These are phyloP conservation scores for Pachyseris speciosa DNA, from an alignment of 64 coral and sea anemone genomes.

Conservation along the genomic window DNA sequence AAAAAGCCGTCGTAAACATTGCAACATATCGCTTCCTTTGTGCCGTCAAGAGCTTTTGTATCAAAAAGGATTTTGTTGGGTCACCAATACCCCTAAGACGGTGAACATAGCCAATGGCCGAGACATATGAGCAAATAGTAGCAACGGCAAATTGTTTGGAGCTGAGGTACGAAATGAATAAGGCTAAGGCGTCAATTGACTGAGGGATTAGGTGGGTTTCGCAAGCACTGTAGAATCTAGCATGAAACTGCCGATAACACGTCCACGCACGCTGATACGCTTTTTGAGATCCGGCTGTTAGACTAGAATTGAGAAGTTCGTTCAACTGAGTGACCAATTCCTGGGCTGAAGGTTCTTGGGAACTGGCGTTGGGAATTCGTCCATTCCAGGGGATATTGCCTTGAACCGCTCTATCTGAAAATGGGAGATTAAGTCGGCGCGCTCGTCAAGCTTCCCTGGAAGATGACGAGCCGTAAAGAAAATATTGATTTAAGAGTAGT, in stretches of 20 bases:
- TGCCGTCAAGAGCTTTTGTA: background rate
- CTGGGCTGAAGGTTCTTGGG: slow-evolving; percentile 22
- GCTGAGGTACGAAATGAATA: slow-evolving; percentile 27
- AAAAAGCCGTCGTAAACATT: background rate
- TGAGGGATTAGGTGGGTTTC: background rate
- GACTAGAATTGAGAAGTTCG: slow-evolving; percentile 13
- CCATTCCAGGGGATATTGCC: slow-evolving; percentile 36
- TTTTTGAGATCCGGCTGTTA: background rate
- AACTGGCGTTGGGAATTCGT: slow-evolving; percentile 19
- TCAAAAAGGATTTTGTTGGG: slow-evolving; percentile 26
- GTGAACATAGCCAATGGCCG: slow-evolving; percentile 42
- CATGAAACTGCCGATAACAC: background rate
- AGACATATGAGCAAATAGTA: slow-evolving; percentile 33
- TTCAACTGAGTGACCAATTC: slow-evolving; percentile 10
- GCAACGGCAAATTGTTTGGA: background rate
- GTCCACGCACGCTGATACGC: background rate
- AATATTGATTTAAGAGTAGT: background rate
- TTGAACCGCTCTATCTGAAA: slow-evolving; percentile 35
- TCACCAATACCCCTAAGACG: background rate
- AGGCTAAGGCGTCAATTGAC: background rate
- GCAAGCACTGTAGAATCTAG: slow-evolving; percentile 4
- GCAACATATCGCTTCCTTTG: background rate
- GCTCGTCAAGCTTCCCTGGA: slow-evolving; percentile 18
- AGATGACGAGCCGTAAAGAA: slow-evolving; percentile 29
- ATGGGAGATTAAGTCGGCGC: background rate